Percentiles rank a stretch among this genome's conserved stretches.
Evolutionary conservation across 2,888 invertebrate species (phyloP).

Genomic region (Zhuqinia jingwanae): DNA sequence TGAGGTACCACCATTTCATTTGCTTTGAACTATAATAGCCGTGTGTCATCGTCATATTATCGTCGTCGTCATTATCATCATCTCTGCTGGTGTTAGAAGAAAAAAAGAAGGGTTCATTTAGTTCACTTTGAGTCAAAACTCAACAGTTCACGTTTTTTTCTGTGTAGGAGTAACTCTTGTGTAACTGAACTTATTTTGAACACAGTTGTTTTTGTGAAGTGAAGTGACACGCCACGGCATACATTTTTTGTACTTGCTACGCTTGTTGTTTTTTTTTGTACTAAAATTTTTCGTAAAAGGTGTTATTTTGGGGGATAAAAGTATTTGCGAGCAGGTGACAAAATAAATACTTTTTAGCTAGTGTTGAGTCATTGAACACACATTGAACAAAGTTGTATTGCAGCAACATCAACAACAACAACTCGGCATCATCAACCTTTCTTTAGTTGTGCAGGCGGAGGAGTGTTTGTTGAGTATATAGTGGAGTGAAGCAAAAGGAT

Average conservation of each 20-base stretch:
- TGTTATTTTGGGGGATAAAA: conserved; percentile 7
- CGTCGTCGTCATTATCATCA: conserved; percentile 13
- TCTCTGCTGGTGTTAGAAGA: not conserved
- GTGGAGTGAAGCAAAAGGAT: not conserved
- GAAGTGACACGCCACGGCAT: conserved; percentile 53
- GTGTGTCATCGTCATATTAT: conserved; percentile 18
- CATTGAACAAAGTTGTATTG: no score
- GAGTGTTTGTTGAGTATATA: not conserved
- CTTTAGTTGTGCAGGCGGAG: not conserved
- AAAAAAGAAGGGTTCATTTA: not conserved
- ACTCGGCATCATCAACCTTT: no score
- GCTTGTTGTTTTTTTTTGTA: not conserved
- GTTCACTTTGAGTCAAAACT: conserved; percentile 10
- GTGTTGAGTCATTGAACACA: conserved; percentile 24
- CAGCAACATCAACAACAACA: no score
- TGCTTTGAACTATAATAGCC: not conserved
- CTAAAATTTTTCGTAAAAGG: not conserved
- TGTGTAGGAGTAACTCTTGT: conserved; percentile 18
- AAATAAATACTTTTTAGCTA: not conserved
- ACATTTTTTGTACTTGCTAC: conserved; percentile 2
- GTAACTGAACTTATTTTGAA: conserved; percentile 22
- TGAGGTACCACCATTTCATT: not conserved
- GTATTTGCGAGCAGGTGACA: conserved; percentile 22
- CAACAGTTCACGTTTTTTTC: not conserved
- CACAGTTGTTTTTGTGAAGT: conserved; percentile 50